Evolutionary conservation across 2,888 invertebrate genomes (phyloP), one percentile per base, ranked within the genome.

Genomic region (Spilosoma lubricipeda): DNA sequence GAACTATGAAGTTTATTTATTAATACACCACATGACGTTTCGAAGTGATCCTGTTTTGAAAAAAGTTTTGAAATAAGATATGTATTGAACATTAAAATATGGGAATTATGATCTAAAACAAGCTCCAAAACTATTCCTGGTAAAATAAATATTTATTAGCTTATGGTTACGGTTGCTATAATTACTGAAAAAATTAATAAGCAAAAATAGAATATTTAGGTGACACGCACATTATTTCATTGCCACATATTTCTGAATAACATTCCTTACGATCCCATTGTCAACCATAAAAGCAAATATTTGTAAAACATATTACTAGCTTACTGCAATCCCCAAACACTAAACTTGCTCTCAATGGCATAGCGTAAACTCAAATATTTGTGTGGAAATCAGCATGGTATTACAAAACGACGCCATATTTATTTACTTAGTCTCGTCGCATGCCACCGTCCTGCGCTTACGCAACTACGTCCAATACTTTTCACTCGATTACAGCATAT

Each of bases 401-500:
- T 71, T 74, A 71, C 74, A 64, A 71, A 74, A 75, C 45, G 56
- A 63, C 42, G n/a, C 33, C 23, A 71, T 72, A 56, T 74, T 78
- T 56, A 67, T 63, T 77, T 36, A 71, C 75, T 77, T 69, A 64
- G 52, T 69, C 75, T 80, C 78, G 71, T 79, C 69, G 85, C 85
- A 89, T 88, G 75, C 77, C n/a, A 67, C 84, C 77, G 74, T 86
- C 88, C 86, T 70, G 73, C 87, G 79, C 86, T 92, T 89, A 91
- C 90, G 92, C 88, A 92, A 93, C 80, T 67, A 42, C 48, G 74
- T 75, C 79, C 84, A 83, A 81, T 82, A 85, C 89, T 88, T 91
- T 90, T 89, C 91, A 84, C 90, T 82, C 77, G 80, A 86, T 91
- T 92, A 91, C 89, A 82, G 86, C 85, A 86, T 87, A 87, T 90